Base-by-base conservation (phyloP, 2,113 vertebrate genomes). In the Ramphastos sulfuratus region DNA sequence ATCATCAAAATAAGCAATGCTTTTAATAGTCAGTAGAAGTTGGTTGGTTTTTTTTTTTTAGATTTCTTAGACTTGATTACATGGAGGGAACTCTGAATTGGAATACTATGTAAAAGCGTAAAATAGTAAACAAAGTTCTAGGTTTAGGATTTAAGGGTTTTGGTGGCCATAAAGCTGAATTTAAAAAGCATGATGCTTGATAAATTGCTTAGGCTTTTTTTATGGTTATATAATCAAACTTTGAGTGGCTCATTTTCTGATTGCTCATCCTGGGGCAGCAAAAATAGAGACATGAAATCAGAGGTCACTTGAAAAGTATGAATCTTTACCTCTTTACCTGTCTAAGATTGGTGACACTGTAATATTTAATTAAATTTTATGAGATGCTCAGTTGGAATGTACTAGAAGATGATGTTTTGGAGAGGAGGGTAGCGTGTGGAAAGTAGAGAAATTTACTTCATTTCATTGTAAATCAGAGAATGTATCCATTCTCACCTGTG, bases 351-450 rank as follows among this genome's bases (percentile, higher is more conserved):
- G n/a, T 76, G 52, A 33, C 24, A 46, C 14, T 85, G 19, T 87
- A 74, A 89, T 72, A 87, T 35, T 73, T 82, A 89, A 85, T 74
- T 85, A 81, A 80, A 54, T 79, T 75, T 92, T 73, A 23, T 50
- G 24, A 85, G 65, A 71, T 3, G 5, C 54, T 67, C 0, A 2
- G 1, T 69, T 82, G 71, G n/a, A 90, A 63, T 8, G 9, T 52
- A 15, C 8, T 35, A 46, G 24, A 93, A 61, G 15, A 19, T 14
- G 71, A 71, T 66, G 58, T 67, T 91, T 84, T 73, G 79, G 23
- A 52, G 15, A 71, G 4, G 2, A 73, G 8, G 17, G 12, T 27
- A 60, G 21, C 71, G 48, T 67, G 27, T 60, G 31, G 80, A 87
- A 91, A 35, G 9, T 63, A 50, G 60, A 75, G 8, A 72, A 87